Percentiles rank a stretch among this genome's conserved stretches.
Conservation (phyloP, 2,113 vertebrate genomes). For the Heterocephalus glaber region DNA sequence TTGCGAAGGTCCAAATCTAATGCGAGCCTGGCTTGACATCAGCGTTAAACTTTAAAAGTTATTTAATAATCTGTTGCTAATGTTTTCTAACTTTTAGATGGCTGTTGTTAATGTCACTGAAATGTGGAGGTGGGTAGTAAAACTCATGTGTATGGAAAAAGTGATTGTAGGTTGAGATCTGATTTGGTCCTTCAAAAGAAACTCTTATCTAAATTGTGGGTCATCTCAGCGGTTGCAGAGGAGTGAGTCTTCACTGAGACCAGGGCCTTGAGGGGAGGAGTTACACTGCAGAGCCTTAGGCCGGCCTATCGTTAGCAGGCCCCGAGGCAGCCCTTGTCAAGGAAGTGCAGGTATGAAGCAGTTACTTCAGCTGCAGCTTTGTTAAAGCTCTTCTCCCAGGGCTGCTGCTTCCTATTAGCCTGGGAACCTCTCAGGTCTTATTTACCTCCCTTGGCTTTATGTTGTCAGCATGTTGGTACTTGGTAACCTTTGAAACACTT, state of each 20-base stretch:
- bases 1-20: slow-evolving; percentile 27
- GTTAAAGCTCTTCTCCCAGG: background rate
- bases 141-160: background rate
- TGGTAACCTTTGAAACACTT: background rate
- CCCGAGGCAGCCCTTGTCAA: background rate
- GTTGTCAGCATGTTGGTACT: background rate
- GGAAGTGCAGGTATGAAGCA: background rate
- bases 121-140: background rate
- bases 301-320: background rate
- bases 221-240: background rate
- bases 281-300: background rate
- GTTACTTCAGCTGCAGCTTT: background rate
- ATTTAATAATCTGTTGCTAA: slow-evolving; percentile 32
- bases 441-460: background rate
- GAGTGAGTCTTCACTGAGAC: background rate
- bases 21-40: background rate
- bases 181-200: background rate
- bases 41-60: slow-evolving; percentile 73
- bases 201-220: background rate
- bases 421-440: background rate
- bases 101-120: slow-evolving; percentile 20
- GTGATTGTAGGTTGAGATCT: background rate
- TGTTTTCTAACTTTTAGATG: slow-evolving; percentile 36
- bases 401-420: background rate
- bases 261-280: background rate